A percentile compares a stretch with the other conserved stretches of the same genome.
Evolutionary conservation across 2,888 invertebrate species (phyloP).

Genomic region (Tipula confusa): DNA sequence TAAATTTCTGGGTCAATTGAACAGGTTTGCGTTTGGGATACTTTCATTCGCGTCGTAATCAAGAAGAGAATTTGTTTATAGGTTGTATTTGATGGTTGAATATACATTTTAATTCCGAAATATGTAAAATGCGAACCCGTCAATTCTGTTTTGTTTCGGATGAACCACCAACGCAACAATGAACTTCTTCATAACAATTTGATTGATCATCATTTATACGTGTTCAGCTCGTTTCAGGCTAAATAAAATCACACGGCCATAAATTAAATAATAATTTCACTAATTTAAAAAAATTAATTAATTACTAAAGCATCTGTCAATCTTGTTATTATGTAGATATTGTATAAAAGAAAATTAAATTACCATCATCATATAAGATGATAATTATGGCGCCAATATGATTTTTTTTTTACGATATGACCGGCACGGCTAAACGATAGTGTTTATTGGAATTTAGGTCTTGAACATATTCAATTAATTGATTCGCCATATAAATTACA

Average conservation of each 20-base stretch:
- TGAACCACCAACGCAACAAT: background rate
- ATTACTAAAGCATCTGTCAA: background rate
- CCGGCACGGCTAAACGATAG: background rate
- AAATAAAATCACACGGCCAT: background rate
- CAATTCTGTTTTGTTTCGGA: background rate
- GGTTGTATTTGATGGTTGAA: background rate
- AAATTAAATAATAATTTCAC: background rate
- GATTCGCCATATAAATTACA: background rate
- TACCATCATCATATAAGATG: background rate
- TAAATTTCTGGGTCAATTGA: slow-evolving; percentile 28
- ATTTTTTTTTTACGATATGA: background rate
- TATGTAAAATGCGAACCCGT: background rate
- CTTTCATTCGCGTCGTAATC: background rate
- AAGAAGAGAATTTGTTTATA: background rate
- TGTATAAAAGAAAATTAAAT: background rate
- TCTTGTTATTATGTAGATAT: background rate
- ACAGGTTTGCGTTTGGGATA: slow-evolving; percentile 27
- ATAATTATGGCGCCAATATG: background rate
- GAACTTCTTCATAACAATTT: background rate
- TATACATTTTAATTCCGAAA: background rate
- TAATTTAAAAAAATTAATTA: background rate
- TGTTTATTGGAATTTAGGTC: background rate
- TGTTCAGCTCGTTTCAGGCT: background rate
- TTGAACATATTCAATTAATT: background rate
- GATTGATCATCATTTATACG: background rate